Percentiles rank a stretch among this genome's conserved stretches.
phyloP scores from a whole-genome alignment of 2,888 invertebrate genomes.

The Scrobipalpa atriplicella region DNA sequence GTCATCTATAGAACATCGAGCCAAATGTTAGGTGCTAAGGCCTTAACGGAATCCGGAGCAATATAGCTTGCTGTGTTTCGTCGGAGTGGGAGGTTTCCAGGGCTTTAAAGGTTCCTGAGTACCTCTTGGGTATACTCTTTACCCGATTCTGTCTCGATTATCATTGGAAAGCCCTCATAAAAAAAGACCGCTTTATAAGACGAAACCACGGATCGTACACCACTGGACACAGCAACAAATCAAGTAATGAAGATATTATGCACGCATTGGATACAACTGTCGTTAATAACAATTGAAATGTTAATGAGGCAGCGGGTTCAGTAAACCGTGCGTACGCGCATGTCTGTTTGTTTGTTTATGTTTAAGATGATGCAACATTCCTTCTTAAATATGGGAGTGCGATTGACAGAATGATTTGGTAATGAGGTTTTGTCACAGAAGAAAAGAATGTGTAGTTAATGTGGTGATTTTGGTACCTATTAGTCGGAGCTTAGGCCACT shows the following conservation, averaged over 20 bases:
- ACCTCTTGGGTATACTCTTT: too few relatives aligned
- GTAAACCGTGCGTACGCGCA: slow-evolving; percentile 23
- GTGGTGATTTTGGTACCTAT: not conserved
- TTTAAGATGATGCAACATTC: not conserved
- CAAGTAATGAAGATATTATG: slow-evolving; percentile 34
- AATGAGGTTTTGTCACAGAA: not conserved
- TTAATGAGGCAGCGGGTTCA: slow-evolving; percentile 30
- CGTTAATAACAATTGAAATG: slow-evolving; percentile 49
- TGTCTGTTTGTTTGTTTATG: slow-evolving; percentile 11
- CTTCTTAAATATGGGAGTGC: slow-evolving; percentile 2
- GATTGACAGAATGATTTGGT: slow-evolving; percentile 2
- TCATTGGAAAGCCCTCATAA: too few relatives aligned
- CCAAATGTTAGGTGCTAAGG: too few relatives aligned
- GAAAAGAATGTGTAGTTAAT: slow-evolving; percentile 2
- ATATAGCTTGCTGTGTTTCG: too few relatives aligned
- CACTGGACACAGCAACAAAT: slow-evolving; percentile 26
- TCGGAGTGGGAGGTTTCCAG: too few relatives aligned
- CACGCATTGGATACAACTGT: slow-evolving; percentile 32
- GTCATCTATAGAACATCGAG: too few relatives aligned
- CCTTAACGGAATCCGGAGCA: too few relatives aligned
- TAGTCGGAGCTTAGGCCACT: too few relatives aligned
- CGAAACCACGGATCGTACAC: not conserved
- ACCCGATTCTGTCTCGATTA: too few relatives aligned
- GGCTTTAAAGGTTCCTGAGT: too few relatives aligned
- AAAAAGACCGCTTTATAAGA: not conserved